Base-by-base conservation (phyloP, 64 coral and sea anemone genomes). In the Anthopleura sola region DNA sequence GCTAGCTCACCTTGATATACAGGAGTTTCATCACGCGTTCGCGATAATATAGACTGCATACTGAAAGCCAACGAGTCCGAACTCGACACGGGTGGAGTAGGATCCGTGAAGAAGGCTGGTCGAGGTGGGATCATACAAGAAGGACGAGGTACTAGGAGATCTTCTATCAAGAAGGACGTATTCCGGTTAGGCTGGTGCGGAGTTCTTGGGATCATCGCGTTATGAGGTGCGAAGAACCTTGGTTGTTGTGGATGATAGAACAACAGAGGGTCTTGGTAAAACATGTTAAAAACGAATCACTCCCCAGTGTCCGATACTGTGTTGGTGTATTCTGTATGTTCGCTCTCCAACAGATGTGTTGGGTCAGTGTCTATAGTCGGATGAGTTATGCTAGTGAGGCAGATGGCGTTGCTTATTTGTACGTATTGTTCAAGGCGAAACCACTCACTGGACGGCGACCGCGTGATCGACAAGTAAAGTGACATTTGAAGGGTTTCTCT, bases 191-290 rank as follows among this genome's bases (percentile, higher is more conserved):
- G 24, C 68, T 79, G 91, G 19, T 77, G 87, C 6, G 88, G 60
- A 17, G 88, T 89, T 37, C 78, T 50, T 19, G 84, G 62, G 75
- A 86, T 55, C 76, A 92, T 75, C 37, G 78, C 38, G 62, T 87
- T 92, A 26, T 92, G 90, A 21, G 86, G 60, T 40, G 90, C 14
- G 85, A 75, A 86, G 84, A 78, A 85, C 29, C 75, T 79, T 29
- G 78, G 85, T 18, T 84, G 84, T 32, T 85, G 62, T 62, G 87
- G 90, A 54, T 96, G 91, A 75, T 92, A 96, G 26, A 86, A 68
- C 46, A 96, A 54, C 36, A 96, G 71, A 80, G 94, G 90, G 85
- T 96, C 94, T 92, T 96, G 94, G 78, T 92, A 96, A 83, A 92
- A 96, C 94, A 96, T 96, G 58, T 87, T 92, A 37, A 49, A 71